Evolutionary conservation across 2,797 vertebrate species (phyloP), one percentile per base, ranked within the genome.

Genomic region (Gymnothorax javanicus): DNA sequence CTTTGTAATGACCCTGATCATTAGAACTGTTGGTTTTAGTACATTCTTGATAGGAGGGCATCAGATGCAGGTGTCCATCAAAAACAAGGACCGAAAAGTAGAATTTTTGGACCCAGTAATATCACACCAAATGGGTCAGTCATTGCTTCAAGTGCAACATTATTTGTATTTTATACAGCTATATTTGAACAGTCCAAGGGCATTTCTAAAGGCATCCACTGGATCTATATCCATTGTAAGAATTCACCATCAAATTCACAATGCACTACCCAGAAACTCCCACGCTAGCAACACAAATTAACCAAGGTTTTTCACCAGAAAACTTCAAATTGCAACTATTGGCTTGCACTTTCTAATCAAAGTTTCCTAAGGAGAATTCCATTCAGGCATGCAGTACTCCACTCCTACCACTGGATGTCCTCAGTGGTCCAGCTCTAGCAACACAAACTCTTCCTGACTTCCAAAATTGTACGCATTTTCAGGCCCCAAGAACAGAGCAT

Each of bases 331-430:
- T 17, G 73, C 73, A 50, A 2, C 52, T 50, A 77, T 81, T 54
- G 56, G 57, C 82, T 59, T 83, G 77, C 77, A 59, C 52, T 67
- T 64, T 69, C 60, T 33, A 52, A 67, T 52, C 20, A 67, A n/a
- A 83, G 58, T 17, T 43, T 84, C 54, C n/a, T 67, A 64, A 12
- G 33, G 59, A 75, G 73, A 52, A 77, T 77, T 77, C 73, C 2
- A 43, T 20, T 23, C 50, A 56, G n/a, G 67, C 64, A 43, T 77
- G 71, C 73, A 84, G 82, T 88, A 54, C 77, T 79, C 60, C n/a
- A 52, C 25, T 20, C 59, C 79, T 82, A 79, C 85, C 82, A 77
- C 73, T 88, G 83, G 87, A 83, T 73, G 85, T 86, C 87, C 85
- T 75, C 64, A 60, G 64, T 56, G 77, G 75, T 43, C 60, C 62